These are phyloP conservation scores for Halcyon leucocephala DNA, from an alignment of 2,797 vertebrate species.

Conservation along the genomic window DNA sequence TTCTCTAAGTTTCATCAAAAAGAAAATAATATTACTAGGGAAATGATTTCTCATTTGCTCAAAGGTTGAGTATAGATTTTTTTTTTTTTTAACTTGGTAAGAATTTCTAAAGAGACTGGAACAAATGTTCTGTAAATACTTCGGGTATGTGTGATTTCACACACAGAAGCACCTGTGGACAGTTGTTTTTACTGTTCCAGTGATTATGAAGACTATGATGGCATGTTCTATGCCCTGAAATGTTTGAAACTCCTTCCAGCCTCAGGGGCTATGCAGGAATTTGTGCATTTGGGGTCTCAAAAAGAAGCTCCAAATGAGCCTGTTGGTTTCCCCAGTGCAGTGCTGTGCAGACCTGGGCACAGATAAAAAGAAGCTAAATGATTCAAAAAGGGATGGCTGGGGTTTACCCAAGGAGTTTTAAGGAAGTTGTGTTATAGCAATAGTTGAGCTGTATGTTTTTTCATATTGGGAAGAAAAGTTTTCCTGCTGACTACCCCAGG, in stretches of 20 bases:
- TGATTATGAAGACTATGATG: not conserved
- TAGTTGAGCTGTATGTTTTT: not conserved
- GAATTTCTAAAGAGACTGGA: not conserved
- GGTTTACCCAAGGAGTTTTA: not conserved
- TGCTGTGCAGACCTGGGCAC: accelerated
- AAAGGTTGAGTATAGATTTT: not conserved
- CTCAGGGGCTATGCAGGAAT: not conserved
- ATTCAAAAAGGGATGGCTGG: not conserved
- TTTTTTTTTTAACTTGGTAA: not conserved
- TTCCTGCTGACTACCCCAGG: not conserved
- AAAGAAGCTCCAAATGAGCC: not conserved
- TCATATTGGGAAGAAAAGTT: not conserved
- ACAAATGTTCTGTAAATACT: not conserved
- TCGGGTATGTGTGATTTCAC: not conserved
- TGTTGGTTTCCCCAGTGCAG: not conserved
- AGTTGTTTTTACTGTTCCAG: not conserved
- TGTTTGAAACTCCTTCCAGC: not conserved
- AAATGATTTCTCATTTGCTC: not conserved
- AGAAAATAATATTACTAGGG: not conserved
- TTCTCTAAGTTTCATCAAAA: not conserved
- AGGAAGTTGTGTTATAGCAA: not conserved
- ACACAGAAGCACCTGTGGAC: not conserved
- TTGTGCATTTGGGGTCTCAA: not conserved
- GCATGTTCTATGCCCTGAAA: accelerated
- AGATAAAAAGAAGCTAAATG: not conserved